phyloP scores from a whole-genome alignment of 1,140 invertebrate species.

The Nebria ingens region DNA sequence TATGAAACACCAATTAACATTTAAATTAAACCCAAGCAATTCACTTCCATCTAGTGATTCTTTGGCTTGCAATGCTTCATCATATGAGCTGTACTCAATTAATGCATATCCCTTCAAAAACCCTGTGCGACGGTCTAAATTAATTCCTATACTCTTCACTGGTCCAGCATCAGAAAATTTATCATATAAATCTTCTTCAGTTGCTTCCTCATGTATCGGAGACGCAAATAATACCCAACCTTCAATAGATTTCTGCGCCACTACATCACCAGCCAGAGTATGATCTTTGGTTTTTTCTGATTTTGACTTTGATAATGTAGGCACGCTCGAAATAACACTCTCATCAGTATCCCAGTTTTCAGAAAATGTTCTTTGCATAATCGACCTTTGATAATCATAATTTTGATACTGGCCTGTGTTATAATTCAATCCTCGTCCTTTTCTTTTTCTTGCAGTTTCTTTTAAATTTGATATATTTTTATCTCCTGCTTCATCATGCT shows the following conservation, averaged over 20 bases:
- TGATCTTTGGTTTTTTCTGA: neutral
- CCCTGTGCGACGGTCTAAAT: constrained; percentile 12
- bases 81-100: neutral
- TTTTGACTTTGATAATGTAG: neutral
- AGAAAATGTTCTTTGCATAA: neutral
- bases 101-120: constrained; percentile 1
- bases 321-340: neutral
- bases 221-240: constrained; percentile 14
- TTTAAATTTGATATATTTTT: neutral
- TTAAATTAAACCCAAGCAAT: neutral
- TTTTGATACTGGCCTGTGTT: too few relatives aligned
- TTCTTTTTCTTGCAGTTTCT: neutral
- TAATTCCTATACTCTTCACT: constrained; percentile 5
- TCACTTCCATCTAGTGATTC: neutral
- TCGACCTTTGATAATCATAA: too few relatives aligned
- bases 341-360: neutral
- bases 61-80: neutral
- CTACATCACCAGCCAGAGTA: neutral
- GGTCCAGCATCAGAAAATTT: constrained; percentile 1
- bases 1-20: neutral
- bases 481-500: neutral
- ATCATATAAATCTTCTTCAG: constrained; percentile 4
- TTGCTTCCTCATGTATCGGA: constrained; percentile 10
- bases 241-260: constrained; percentile 3
- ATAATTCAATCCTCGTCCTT: neutral